Evolutionary conservation across 53 echinoderm and acorn worm species (phyloP).

Genomic region (Actinopyga echinites): DNA sequence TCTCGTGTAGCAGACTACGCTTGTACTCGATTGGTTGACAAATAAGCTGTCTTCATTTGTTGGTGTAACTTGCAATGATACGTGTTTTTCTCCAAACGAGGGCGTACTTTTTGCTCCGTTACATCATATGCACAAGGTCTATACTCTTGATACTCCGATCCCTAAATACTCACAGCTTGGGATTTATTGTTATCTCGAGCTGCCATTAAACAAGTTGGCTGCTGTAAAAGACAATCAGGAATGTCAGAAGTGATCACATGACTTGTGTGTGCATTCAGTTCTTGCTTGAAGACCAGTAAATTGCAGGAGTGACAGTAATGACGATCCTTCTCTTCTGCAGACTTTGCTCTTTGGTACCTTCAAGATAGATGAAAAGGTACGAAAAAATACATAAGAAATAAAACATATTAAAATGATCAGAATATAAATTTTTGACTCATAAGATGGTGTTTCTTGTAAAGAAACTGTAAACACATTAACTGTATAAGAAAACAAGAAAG

Average conservation of each 20-base stretch:
- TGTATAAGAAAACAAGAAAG: too few relatives aligned
- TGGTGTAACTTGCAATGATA: too few relatives aligned
- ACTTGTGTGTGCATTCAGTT: constrained; percentile 44
- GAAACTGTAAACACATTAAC: too few relatives aligned
- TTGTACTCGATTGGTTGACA: too few relatives aligned
- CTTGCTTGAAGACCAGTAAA: constrained; percentile 57
- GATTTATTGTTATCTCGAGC: constrained; percentile 86
- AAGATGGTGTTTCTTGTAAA: too few relatives aligned
- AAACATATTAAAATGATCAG: not conserved
- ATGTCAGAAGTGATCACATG: constrained; percentile 63
- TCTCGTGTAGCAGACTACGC: too few relatives aligned
- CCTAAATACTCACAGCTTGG: constrained; percentile 84
- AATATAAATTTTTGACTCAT: too few relatives aligned
- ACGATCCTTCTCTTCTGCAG: constrained; percentile 39
- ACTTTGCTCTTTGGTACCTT: constrained; percentile 57
- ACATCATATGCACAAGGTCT: too few relatives aligned
- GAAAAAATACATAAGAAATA: not conserved
- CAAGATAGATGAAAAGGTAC: not conserved
- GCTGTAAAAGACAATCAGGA: constrained; percentile 36
- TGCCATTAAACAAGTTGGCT: constrained; percentile 67
- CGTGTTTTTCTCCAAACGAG: too few relatives aligned
- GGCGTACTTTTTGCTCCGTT: too few relatives aligned
- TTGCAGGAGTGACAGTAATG: constrained; percentile 74
- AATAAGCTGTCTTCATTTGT: too few relatives aligned
- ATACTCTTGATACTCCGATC: not conserved